phyloP scores from a whole-genome alignment of 2,888 invertebrate genomes.

The Polydrusus tereticollis region DNA sequence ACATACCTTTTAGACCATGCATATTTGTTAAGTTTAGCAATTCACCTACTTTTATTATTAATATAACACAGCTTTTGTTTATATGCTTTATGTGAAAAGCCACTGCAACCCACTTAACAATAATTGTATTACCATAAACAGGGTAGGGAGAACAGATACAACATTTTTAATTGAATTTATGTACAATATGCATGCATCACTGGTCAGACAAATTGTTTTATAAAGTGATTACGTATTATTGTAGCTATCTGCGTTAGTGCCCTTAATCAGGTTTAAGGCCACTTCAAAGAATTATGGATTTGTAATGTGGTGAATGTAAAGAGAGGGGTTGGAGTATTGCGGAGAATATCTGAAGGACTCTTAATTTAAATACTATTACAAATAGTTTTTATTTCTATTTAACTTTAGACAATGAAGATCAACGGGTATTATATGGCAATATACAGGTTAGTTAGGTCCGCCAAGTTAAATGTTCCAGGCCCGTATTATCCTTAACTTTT shows the following conservation, averaged over 20 bases:
- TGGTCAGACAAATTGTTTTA: constrained; percentile 83
- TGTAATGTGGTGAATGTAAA: constrained; percentile 15
- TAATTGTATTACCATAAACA: constrained; percentile 34
- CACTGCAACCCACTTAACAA: constrained; percentile 15
- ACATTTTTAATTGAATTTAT: constrained; percentile 69
- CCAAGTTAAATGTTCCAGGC: too few relatives aligned
- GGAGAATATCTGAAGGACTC: neutral
- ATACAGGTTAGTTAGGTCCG: too few relatives aligned
- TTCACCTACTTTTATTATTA: neutral
- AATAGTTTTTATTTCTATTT: too few relatives aligned
- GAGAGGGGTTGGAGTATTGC: neutral
- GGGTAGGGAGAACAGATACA: constrained; percentile 58
- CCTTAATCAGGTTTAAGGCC: constrained; percentile 61
- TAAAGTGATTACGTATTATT: constrained; percentile 82
- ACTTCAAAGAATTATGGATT: constrained; percentile 50
- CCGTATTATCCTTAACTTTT: too few relatives aligned
- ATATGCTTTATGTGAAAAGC: too few relatives aligned
- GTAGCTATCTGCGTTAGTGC: constrained; percentile 65
- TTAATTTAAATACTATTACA: too few relatives aligned
- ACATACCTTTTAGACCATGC: too few relatives aligned
- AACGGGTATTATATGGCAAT: too few relatives aligned
- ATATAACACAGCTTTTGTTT: constrained; percentile 7
- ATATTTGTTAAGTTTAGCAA: neutral
- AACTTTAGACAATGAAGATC: too few relatives aligned
- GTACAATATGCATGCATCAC: constrained; percentile 76